Percentiles rank a stretch among this genome's conserved stretches.
phyloP scores from a whole-genome alignment of 2,797 vertebrate species.

The Anguilla obscura region DNA sequence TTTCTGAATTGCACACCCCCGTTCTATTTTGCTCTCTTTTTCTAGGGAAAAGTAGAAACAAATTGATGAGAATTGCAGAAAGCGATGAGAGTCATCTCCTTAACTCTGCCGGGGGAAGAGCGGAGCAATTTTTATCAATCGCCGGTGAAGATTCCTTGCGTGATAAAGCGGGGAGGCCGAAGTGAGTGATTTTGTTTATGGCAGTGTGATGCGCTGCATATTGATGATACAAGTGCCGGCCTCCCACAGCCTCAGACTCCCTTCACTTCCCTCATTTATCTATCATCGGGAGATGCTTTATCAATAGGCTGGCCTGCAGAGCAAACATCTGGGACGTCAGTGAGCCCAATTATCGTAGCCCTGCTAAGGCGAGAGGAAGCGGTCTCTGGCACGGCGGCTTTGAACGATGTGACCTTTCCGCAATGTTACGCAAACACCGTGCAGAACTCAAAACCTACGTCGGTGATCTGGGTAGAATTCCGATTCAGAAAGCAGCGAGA shows the following conservation, averaged over 20 bases:
- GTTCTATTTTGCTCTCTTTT: background rate
- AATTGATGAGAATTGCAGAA: background rate
- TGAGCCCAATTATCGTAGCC: background rate
- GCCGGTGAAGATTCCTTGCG: background rate
- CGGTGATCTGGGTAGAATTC: background rate
- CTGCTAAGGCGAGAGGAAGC: background rate
- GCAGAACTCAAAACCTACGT: background rate
- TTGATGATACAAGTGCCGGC: background rate
- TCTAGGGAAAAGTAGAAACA: background rate
- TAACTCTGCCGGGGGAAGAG: conserved; percentile 8
- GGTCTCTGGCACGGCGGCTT: background rate
- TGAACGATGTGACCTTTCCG: background rate
- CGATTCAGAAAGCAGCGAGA: background rate
- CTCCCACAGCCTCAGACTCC: background rate
- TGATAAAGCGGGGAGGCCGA: conserved; percentile 5
- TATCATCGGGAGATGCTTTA: background rate
- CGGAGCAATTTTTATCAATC: conserved; percentile 14
- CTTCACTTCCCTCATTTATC: conserved; percentile 5
- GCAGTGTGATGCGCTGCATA: conserved; percentile 16
- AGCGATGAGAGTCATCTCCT: background rate
- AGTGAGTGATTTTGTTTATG: conserved; percentile 37
- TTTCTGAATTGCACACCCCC: background rate
- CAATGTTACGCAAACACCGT: background rate
- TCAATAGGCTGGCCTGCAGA: background rate
- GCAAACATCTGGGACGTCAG: conserved; percentile 10